Percentiles rank a stretch among this genome's conserved stretches.
These are phyloP conservation scores for Trachelus iudaicus DNA, from an alignment of 2,888 invertebrate species.

Conservation along the genomic window DNA sequence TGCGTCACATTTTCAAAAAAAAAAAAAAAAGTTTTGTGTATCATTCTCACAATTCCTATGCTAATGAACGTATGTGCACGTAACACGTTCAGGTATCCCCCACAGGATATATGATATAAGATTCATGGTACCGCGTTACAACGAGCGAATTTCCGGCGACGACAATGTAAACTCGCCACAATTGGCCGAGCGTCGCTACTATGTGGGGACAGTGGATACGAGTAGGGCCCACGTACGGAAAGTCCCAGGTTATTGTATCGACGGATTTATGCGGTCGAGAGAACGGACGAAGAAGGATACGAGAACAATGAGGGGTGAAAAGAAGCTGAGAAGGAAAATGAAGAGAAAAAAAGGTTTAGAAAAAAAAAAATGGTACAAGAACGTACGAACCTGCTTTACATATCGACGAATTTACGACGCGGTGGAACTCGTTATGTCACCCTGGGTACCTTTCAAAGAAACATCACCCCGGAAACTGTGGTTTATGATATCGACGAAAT, in stretches of 20 bases:
- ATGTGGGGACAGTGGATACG: neutral
- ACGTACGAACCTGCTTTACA: conserved; percentile 40
- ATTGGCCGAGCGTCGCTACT: neutral
- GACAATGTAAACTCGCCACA: conserved; percentile 6
- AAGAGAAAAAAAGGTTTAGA: conserved; percentile 18
- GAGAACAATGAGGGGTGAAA: conserved; percentile 23
- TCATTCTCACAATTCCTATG: conserved; percentile 53
- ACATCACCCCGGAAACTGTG: conserved; percentile 3
- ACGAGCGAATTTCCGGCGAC: conserved; percentile 25
- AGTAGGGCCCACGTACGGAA: neutral
- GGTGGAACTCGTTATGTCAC: conserved; percentile 27
- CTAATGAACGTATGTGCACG: conserved; percentile 36
- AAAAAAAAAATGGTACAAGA: conserved; percentile 22
- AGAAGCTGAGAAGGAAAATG: conserved; percentile 27
- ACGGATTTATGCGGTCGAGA: neutral
- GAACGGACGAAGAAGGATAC: neutral
- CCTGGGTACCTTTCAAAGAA: conserved; percentile 1
- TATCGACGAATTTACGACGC: conserved; percentile 58
- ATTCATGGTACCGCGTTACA: neutral
- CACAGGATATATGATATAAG: neutral
- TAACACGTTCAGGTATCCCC: conserved; percentile 11
- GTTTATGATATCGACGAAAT: conserved; percentile 53
- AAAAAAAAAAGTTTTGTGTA: conserved; percentile 26
- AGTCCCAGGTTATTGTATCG: conserved; percentile 1
- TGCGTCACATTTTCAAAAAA: neutral